Evolutionary conservation across 2,888 invertebrate species (phyloP).

Genomic region (Dolichopus griseipennis): DNA sequence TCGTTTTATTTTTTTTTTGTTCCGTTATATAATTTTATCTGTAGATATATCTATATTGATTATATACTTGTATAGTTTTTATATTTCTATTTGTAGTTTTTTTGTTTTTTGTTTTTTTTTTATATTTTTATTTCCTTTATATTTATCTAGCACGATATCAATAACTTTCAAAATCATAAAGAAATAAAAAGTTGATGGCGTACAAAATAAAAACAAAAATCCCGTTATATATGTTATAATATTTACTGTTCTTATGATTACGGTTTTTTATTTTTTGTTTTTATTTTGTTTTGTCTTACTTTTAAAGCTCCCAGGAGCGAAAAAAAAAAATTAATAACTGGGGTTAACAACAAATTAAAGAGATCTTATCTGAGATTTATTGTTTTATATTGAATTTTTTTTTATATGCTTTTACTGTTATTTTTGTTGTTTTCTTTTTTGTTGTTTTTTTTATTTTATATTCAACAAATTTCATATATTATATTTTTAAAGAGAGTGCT

Average conservation of each 20-base stretch:
- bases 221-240: too few relatives aligned
- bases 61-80: background rate
- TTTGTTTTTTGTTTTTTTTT: background rate
- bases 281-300: background rate
- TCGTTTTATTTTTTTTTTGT: background rate
- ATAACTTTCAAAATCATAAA: slow-evolving; percentile 4
- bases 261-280: background rate
- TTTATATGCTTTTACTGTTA: background rate
- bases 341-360: slow-evolving; percentile 1
- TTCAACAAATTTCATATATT: background rate
- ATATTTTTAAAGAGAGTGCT: too few relatives aligned
- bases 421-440: background rate
- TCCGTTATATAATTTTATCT: background rate
- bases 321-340: slow-evolving; percentile 6
- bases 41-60: too few relatives aligned
- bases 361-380: slow-evolving; percentile 6
- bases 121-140: background rate
- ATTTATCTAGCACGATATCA: slow-evolving; percentile 6
- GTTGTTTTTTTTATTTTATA: background rate
- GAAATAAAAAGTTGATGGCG: background rate
- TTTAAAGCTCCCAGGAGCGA: background rate
- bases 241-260: too few relatives aligned
- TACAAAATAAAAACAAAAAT: background rate
- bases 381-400: slow-evolving; percentile 4
- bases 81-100: background rate